Evolutionary conservation across 2,113 vertebrate genomes (phyloP).

Genomic region (Harpagus bidentatus): DNA sequence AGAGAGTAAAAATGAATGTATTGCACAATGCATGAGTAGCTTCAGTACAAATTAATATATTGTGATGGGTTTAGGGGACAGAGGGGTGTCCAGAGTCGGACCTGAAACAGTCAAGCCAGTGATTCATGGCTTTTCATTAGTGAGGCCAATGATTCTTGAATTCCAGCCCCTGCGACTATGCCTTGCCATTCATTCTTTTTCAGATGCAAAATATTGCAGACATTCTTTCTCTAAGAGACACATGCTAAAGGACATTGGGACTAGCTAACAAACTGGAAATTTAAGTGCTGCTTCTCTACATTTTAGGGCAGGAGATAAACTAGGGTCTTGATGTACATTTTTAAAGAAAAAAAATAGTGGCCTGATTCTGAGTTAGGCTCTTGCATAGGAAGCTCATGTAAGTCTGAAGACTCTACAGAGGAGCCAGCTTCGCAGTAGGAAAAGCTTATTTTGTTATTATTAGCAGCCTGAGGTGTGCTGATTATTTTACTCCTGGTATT

Average conservation of each 20-base stretch:
- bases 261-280: not conserved
- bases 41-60: constrained; percentile 16
- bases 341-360: not conserved
- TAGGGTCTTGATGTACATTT: not conserved
- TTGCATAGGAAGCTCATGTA: not conserved
- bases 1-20: not conserved
- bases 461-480: constrained; percentile 40
- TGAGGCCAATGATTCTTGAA: constrained; percentile 20
- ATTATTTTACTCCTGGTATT: constrained; percentile 45
- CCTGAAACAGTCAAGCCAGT: constrained; percentile 7
- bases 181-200: constrained; percentile 16
- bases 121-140: constrained; percentile 27
- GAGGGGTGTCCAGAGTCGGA: not conserved
- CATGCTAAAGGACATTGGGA: not conserved
- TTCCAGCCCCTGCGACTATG: not conserved
- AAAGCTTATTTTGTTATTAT: constrained; percentile 42
- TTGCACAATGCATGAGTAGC: constrained; percentile 23
- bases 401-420: not conserved
- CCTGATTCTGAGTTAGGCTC: not conserved
- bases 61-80: not conserved
- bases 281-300: not conserved
- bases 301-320: not conserved
- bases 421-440: not conserved
- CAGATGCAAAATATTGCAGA: not conserved
- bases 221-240: not conserved